phyloP scores from a whole-genome alignment of 2,113 vertebrate species.

The Thermophis baileyi region DNA sequence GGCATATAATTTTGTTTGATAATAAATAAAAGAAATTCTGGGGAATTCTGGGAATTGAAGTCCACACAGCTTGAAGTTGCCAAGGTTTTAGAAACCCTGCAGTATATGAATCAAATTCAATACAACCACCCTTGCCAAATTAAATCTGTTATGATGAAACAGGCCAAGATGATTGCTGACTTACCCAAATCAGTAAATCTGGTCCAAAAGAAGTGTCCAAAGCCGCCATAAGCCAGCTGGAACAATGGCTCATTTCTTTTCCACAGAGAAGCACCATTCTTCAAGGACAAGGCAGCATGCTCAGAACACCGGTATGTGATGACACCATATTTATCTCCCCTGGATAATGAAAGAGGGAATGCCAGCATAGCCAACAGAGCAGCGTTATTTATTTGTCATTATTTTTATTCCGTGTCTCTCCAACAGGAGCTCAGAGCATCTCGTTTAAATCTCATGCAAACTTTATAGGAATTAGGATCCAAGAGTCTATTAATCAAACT shows the following conservation, averaged over 20 bases:
- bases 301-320: slow-evolving; percentile 86
- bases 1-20: background rate
- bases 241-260: slow-evolving; percentile 79
- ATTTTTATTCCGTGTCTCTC: background rate
- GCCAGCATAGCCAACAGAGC: background rate
- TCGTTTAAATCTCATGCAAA: background rate
- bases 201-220: slow-evolving; percentile 83
- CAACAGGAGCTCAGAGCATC: background rate
- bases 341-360: slow-evolving; percentile 37
- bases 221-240: slow-evolving; percentile 75
- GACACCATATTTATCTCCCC: slow-evolving; percentile 87
- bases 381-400: too few relatives aligned
- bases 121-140: background rate
- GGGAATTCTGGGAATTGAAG: background rate
- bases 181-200: slow-evolving; percentile 91
- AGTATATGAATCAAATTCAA: background rate
- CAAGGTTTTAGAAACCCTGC: background rate
- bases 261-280: slow-evolving; percentile 69
- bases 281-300: slow-evolving; percentile 74
- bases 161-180: background rate
- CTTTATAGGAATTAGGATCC: background rate
- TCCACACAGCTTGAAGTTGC: background rate
- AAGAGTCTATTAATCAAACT: background rate
- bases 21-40: background rate
- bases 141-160: background rate